A percentile compares a stretch with the other conserved stretches of the same genome.
These are phyloP conservation scores for Antitype chi DNA, from an alignment of 2,888 invertebrate species.

Conservation along the genomic window DNA sequence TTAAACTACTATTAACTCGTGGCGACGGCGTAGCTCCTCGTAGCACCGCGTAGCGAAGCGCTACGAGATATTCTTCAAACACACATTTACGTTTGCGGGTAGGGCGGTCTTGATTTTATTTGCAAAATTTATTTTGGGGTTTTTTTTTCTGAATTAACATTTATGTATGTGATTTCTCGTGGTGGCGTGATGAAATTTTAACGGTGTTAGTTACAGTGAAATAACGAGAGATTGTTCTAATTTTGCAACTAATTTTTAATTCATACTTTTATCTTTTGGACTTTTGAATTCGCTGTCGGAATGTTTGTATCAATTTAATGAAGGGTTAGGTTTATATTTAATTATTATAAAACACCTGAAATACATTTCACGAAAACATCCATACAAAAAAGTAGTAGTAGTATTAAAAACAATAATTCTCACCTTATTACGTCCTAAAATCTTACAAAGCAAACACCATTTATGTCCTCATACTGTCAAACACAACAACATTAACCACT, in stretches of 20 bases:
- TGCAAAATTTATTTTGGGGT: constrained; percentile 49
- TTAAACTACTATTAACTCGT: constrained; percentile 66
- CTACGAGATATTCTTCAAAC: constrained; percentile 67
- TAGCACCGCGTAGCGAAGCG: constrained; percentile 59
- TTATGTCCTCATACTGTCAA: constrained; percentile 70
- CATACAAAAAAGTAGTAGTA: neutral
- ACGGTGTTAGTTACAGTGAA: constrained; percentile 14
- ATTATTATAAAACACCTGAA: neutral
- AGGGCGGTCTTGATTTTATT: constrained; percentile 61
- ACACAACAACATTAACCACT: constrained; percentile 73
- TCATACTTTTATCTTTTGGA: neutral
- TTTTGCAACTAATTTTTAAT: constrained; percentile 5
- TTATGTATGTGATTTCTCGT: constrained; percentile 37
- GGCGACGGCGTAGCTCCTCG: constrained; percentile 59
- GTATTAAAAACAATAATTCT: constrained; percentile 24
- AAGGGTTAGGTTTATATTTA: neutral
- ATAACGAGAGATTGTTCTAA: constrained; percentile 13
- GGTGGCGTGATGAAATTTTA: constrained; percentile 36
- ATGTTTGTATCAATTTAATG: neutral
- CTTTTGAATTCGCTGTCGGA: fast-evolving
- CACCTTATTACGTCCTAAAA: constrained; percentile 60
- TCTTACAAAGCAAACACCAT: constrained; percentile 58
- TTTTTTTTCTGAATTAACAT: constrained; percentile 56
- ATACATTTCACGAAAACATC: neutral
- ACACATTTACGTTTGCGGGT: constrained; percentile 64